Evolutionary conservation across 2,888 invertebrate species (phyloP).

Genomic region (Acanthosepion lycidas): DNA sequence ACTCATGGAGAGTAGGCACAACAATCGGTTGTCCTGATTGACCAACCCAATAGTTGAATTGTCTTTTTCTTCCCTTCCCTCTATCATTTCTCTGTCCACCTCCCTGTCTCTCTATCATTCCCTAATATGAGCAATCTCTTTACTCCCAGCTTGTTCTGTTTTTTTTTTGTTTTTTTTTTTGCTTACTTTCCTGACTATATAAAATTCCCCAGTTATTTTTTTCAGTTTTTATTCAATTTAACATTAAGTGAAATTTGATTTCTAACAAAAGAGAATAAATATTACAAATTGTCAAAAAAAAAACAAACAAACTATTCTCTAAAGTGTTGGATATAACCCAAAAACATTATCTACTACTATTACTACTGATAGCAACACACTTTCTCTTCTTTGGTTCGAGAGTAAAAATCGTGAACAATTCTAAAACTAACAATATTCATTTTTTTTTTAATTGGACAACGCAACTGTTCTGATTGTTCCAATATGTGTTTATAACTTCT

Average conservation of each 20-base stretch:
- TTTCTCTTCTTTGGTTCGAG: not conserved
- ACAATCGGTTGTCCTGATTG: not conserved
- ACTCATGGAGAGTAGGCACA: not conserved
- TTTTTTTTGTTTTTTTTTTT: too few relatives aligned
- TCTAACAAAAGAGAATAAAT: not conserved
- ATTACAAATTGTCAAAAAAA: not conserved
- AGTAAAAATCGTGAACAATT: not conserved
- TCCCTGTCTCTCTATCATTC: not conserved
- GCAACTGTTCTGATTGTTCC: too few relatives aligned
- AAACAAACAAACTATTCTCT: not conserved
- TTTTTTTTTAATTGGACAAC: too few relatives aligned
- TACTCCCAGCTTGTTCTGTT: too few relatives aligned
- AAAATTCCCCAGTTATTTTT: not conserved
- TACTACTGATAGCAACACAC: not conserved
- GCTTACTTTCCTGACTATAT: too few relatives aligned
- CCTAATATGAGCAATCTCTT: too few relatives aligned
- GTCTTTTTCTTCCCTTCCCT: not conserved
- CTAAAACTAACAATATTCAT: too few relatives aligned
- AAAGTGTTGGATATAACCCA: not conserved
- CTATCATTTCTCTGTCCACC: not conserved
- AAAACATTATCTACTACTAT: not conserved
- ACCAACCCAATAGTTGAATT: constrained; percentile 18
- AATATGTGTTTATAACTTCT: too few relatives aligned
- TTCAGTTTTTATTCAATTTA: not conserved
- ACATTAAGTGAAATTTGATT: constrained; percentile 24